Evolutionary conservation across 2,888 invertebrate genomes (phyloP).

Genomic region (Protula sp.): DNA sequence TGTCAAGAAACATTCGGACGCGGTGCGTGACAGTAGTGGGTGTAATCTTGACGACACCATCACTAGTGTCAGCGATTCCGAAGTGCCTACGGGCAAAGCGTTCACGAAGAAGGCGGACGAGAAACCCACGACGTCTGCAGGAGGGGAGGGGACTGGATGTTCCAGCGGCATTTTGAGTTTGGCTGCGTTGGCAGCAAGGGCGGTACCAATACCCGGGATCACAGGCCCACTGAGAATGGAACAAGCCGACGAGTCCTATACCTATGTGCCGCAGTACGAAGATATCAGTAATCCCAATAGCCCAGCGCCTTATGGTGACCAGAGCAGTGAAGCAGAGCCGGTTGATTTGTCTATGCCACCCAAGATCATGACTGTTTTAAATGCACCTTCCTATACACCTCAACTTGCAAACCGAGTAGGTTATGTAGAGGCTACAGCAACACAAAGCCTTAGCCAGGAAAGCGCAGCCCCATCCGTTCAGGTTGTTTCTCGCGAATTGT

Average conservation of each 20-base stretch:
- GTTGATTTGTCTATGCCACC: background rate
- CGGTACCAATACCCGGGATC: too few species aligned
- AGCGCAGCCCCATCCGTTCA: too few species aligned
- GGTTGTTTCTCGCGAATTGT: too few species aligned
- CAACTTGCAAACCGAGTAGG: too few species aligned
- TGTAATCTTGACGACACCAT: background rate
- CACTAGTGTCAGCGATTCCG: background rate
- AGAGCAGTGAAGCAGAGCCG: too few species aligned
- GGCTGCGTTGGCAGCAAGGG: too few species aligned
- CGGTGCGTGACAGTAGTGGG: too few species aligned
- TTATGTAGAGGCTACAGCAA: too few species aligned
- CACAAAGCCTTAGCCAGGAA: too few species aligned
- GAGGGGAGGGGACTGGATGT: background rate
- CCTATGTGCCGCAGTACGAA: background rate
- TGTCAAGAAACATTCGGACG: too few species aligned
- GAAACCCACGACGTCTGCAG: background rate
- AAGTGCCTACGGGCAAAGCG: background rate
- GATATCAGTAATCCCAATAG: background rate
- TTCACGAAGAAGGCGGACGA: background rate
- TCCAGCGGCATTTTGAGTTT: background rate
- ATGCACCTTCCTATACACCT: too few species aligned
- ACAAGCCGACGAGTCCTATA: background rate
- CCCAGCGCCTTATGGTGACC: background rate
- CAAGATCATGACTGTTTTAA: too few species aligned
- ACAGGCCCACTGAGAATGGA: background rate